Conservation (phyloP, 2,113 vertebrate genomes). For the Poeciliopsis occidentalis region DNA sequence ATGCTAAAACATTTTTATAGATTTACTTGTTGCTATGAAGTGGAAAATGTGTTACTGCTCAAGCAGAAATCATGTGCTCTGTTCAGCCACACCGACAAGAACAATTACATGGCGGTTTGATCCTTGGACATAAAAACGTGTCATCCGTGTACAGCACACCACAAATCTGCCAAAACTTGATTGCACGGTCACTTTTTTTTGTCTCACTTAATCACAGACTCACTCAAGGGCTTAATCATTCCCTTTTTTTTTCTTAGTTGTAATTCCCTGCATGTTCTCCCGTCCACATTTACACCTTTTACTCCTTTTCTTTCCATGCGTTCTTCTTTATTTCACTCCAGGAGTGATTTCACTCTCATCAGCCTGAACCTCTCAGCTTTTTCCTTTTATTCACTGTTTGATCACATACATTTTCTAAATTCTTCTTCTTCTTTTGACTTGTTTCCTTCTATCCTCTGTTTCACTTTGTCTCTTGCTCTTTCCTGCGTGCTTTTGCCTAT, state of each 20-base stretch:
- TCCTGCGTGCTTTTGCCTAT: slow-evolving; percentile 39
- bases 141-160: slow-evolving; percentile 22
- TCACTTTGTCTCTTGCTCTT: slow-evolving; percentile 53
- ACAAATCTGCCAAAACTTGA: slow-evolving; percentile 53
- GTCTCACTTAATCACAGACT: slow-evolving; percentile 50
- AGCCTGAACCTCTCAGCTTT: not conserved
- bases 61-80: not conserved
- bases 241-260: slow-evolving; percentile 3
- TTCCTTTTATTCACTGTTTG: not conserved
- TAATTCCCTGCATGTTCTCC: not conserved
- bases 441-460: slow-evolving; percentile 51
- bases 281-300: slow-evolving; percentile 2
- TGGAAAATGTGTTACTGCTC: slow-evolving; percentile 16
- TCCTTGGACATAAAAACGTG: slow-evolving; percentile 46
- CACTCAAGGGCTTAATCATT: slow-evolving; percentile 33
- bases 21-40: slow-evolving; percentile 11
- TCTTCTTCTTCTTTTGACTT: slow-evolving; percentile 45
- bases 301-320: not conserved
- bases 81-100: slow-evolving; percentile 32
- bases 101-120: slow-evolving; percentile 47
- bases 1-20: not conserved
- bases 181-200: slow-evolving; percentile 43
- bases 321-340: not conserved
- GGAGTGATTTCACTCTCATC: not conserved
- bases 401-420: slow-evolving; percentile 6